These are phyloP conservation scores for Pluvialis apricaria DNA, from an alignment of 2,113 vertebrate species.

Conservation along the genomic window DNA sequence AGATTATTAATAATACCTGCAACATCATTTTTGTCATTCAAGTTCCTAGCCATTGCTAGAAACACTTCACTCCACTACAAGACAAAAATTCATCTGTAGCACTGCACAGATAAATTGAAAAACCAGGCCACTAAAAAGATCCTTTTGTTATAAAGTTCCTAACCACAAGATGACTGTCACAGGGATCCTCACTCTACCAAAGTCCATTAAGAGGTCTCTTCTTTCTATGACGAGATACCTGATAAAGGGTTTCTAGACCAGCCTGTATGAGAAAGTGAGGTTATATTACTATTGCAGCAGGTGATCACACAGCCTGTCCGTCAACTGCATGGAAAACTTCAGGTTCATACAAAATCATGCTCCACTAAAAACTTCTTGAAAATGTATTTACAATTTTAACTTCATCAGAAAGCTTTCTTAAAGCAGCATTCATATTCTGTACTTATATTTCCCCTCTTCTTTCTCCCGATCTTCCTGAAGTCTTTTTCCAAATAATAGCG, in stretches of 20 bases:
- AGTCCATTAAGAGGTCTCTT: background rate
- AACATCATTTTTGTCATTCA: background rate
- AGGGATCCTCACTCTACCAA: background rate
- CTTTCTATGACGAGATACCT: background rate
- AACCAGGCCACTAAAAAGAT: background rate
- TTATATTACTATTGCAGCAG: background rate
- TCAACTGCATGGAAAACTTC: background rate
- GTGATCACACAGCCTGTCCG: background rate
- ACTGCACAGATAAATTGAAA: background rate
- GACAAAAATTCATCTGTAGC: background rate
- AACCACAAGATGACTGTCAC: background rate
- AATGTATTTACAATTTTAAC: background rate
- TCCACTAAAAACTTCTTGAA: background rate
- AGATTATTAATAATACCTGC: background rate
- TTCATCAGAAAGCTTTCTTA: background rate
- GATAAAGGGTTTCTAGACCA: background rate
- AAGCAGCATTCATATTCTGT: accelerated
- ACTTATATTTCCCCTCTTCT: background rate
- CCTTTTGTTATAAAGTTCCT: background rate
- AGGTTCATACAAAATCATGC: background rate
- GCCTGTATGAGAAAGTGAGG: background rate
- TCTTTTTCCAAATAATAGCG: background rate
- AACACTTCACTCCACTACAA: background rate
- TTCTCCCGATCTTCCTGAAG: accelerated
- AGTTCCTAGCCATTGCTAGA: background rate